Base-by-base conservation (phyloP, 2,888 invertebrate genomes). In the Caenorhabditis sulstoni region DNA sequence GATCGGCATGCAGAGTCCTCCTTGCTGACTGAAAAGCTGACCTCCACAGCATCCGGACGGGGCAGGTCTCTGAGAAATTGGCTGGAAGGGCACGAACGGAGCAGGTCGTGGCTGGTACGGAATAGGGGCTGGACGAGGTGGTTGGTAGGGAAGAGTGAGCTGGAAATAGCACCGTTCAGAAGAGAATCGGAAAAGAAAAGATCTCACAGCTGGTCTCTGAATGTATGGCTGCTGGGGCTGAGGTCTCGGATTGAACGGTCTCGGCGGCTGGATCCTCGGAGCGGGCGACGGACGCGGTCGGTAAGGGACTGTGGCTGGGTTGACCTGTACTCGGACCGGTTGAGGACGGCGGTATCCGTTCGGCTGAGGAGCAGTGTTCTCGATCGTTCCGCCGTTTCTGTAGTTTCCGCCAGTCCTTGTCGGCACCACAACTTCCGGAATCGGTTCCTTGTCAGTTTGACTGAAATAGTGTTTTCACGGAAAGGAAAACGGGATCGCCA, bases 1-100 rank as follows among this genome's bases (percentile, higher is more conserved):
- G 47, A 79, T 64, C 23, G 79, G 79, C 79, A 79, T 79, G 49
- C 79, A 79, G 14, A 79, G 55, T 18, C 67, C 66, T 50, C 79
- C 79, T 41, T 75, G 79, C 29, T 65, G 74, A 45, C 75, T 64
- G 70, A 79, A 79, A 14, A 79, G 23, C 22, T 75, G 74, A 57
- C 79, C 79, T 39, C 79, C 79, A 50, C 79, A 79, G 52, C 79
- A 79, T 59, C 73, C 73, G 5, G 75, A 47, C 41, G 66, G 67
- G 16, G 67, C 49, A 47, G 75, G 67, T 75, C 61, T 59, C 23
- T 75, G 67, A n/a, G 20, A 35, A 22, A 61, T 55, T 52, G 73
- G 74, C 44, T 58, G 73, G 52, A 57, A 68, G 35, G 78, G 78
- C 11, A 67, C 35, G 53, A 62, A 73, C 52, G 73, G 77, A 44